Percentiles rank a stretch among this genome's conserved stretches.
Conservation (phyloP, 2,888 invertebrate species). For the Heliconius charithonia region DNA sequence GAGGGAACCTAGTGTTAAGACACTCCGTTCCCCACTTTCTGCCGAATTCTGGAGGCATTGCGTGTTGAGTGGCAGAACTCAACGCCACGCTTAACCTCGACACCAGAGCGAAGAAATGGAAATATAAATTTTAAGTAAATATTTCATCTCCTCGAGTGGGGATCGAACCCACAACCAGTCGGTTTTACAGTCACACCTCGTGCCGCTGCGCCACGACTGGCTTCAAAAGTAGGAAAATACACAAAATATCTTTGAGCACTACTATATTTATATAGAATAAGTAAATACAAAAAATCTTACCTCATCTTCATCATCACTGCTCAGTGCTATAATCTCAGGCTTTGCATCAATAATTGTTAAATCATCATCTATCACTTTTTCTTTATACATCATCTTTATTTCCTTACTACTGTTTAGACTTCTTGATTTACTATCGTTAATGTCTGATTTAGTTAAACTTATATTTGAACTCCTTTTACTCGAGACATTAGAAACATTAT, state of each 20-base stretch:
- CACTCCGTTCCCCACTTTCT: no score
- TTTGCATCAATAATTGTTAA: constrained; percentile 69
- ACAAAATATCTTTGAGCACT: neutral
- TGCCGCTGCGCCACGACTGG: no score
- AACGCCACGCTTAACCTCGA: no score
- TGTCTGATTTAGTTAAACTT: constrained; percentile 39
- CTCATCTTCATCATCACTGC: constrained; percentile 76
- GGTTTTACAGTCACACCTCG: no score
- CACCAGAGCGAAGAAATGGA: no score
- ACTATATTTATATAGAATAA: neutral
- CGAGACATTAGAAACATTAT: constrained; percentile 10
- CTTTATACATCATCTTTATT: constrained; percentile 46
- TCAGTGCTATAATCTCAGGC: constrained; percentile 72
- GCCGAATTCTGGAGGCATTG: no score
- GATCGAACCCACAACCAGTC: no score
- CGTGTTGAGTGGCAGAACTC: no score
- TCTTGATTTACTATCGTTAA: constrained; percentile 50
- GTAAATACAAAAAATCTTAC: constrained; percentile 53
- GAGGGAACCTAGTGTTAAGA: no score
- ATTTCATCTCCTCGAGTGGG: no score
- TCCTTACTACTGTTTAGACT: constrained; percentile 49
- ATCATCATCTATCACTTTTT: constrained; percentile 66
- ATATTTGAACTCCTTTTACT: constrained; percentile 36
- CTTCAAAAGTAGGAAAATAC: no score
- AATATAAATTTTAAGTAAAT: no score